Percentiles rank a stretch among this genome's conserved stretches.
Conservation (phyloP, 2,888 invertebrate genomes). For the Diaperis boleti region DNA sequence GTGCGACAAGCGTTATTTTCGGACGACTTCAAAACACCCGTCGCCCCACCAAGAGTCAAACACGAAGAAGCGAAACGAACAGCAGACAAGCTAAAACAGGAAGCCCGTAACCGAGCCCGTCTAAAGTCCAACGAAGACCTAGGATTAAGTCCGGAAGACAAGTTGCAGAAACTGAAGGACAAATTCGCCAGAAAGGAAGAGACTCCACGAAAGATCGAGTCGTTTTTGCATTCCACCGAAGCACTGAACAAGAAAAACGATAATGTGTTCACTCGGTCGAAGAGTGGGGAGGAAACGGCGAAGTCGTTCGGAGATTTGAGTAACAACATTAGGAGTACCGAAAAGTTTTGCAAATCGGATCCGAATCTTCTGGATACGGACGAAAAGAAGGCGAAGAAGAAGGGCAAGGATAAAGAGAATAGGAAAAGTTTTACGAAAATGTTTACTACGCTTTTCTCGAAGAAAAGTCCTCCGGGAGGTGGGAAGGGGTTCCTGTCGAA, state of each 20-base stretch:
- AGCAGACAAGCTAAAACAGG: slow-evolving; percentile 72
- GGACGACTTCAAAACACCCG: slow-evolving; percentile 67
- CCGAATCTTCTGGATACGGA: slow-evolving; percentile 61
- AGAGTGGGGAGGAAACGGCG: slow-evolving; percentile 56
- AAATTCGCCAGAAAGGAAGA: slow-evolving; percentile 56
- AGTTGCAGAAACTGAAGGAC: slow-evolving; percentile 69
- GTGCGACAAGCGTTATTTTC: slow-evolving; percentile 60
- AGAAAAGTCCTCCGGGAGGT: slow-evolving; percentile 69
- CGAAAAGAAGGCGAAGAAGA: slow-evolving; percentile 60
- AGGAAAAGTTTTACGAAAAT: slow-evolving; percentile 87
- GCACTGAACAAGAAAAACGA: slow-evolving; percentile 57
- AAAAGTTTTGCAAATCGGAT: slow-evolving; percentile 63
- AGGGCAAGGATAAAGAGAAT: slow-evolving; percentile 76
- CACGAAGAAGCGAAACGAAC: slow-evolving; percentile 67
- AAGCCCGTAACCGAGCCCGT: slow-evolving; percentile 72
- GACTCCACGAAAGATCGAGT: slow-evolving; percentile 49
- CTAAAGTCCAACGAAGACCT: slow-evolving; percentile 81
- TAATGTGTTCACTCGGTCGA: slow-evolving; percentile 57
- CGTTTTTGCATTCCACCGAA: slow-evolving; percentile 60
- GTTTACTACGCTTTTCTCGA: slow-evolving; percentile 85
- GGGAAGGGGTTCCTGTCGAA: slow-evolving; percentile 69
- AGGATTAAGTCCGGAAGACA: slow-evolving; percentile 79
- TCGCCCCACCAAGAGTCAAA: slow-evolving; percentile 68
- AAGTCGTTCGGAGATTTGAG: slow-evolving; percentile 25
- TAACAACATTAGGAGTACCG: slow-evolving; percentile 3